Evolutionary conservation across 2,113 vertebrate species (phyloP).

Genomic region (Harpagus bidentatus): DNA sequence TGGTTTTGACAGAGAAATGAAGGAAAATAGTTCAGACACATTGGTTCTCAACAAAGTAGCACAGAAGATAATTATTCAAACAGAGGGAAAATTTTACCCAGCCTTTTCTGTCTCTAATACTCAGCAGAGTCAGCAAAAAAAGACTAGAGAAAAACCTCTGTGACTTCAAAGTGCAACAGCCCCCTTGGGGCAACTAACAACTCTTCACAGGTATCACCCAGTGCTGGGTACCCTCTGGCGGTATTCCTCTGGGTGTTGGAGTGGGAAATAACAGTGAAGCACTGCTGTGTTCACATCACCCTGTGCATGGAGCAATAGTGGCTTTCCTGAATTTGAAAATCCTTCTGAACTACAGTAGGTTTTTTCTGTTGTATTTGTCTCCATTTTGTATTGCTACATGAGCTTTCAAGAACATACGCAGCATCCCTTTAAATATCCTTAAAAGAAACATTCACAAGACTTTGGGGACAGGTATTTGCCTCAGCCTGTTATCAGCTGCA

Average conservation of each 20-base stretch:
- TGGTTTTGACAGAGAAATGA: background rate
- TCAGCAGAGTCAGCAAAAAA: background rate
- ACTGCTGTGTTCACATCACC: fast-evolving
- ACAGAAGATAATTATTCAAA: background rate
- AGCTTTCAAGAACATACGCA: background rate
- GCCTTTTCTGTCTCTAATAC: background rate
- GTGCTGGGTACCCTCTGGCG: background rate
- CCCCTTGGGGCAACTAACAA: background rate
- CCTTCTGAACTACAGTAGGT: background rate
- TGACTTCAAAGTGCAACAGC: background rate
- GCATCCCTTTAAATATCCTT: background rate
- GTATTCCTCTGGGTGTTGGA: background rate
- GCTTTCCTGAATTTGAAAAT: background rate
- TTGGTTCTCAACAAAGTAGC: background rate
- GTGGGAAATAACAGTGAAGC: background rate
- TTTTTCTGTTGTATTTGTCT: background rate
- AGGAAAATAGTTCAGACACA: background rate
- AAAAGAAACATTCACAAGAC: background rate
- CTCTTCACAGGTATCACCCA: background rate
- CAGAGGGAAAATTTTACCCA: background rate
- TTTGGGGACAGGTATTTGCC: background rate
- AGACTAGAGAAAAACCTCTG: background rate
- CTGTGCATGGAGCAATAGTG: background rate
- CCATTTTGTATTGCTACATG: background rate
- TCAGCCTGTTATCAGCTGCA: background rate